Conservation (phyloP, 2,113 vertebrate genomes). For the Capreolus pygargus region DNA sequence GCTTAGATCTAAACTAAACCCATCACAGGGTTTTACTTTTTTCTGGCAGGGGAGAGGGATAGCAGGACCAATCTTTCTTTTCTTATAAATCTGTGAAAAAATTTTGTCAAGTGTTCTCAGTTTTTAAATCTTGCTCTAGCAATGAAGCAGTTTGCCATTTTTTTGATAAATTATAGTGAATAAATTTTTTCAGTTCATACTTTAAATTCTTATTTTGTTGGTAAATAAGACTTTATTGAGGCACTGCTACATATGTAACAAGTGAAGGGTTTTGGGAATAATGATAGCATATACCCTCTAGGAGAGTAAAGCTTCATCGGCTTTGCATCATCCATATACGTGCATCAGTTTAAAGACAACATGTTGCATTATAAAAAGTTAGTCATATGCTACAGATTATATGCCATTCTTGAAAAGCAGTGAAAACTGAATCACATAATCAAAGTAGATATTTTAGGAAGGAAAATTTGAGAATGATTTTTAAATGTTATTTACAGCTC, state of each 20-base stretch:
- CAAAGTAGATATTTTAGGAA: background rate
- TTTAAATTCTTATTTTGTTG: background rate
- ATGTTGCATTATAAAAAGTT: background rate
- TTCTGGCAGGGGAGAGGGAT: fast-evolving
- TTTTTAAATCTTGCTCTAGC: background rate
- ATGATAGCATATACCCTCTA: background rate
- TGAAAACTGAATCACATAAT: background rate
- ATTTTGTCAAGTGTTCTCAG: background rate
- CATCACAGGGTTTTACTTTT: background rate
- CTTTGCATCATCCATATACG: background rate
- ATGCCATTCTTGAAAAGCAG: background rate
- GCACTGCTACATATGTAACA: background rate
- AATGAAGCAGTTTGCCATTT: background rate
- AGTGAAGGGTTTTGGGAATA: background rate
- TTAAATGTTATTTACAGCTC: background rate
- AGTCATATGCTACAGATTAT: background rate
- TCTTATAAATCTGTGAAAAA: background rate
- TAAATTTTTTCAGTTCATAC: background rate
- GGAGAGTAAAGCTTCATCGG: background rate
- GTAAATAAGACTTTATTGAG: background rate
- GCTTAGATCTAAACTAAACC: background rate
- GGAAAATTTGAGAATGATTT: background rate
- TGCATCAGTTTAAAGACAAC: background rate
- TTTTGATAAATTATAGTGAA: background rate
- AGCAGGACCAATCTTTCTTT: background rate